Conservation (phyloP, 1,140 invertebrate species). For the Temnothorax nylanderi region DNA sequence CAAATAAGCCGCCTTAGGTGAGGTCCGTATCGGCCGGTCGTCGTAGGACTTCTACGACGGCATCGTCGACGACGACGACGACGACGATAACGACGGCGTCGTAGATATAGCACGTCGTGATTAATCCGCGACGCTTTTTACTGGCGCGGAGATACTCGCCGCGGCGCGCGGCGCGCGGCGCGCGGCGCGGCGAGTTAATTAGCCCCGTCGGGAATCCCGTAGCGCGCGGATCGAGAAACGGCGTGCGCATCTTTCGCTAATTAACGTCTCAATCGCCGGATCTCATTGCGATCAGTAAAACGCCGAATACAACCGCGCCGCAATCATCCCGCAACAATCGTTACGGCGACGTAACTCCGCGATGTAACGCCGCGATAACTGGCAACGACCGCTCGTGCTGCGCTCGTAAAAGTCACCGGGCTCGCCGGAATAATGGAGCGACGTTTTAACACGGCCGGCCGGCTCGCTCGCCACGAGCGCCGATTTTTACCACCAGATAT, state of each 20-base stretch:
- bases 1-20: conserved; percentile 36
- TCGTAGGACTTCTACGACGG: conserved; percentile 27
- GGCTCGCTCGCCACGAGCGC: not conserved
- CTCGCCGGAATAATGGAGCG: conserved; percentile 54
- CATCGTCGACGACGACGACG: not conserved
- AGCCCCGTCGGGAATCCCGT: conserved; percentile 32
- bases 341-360: conserved; percentile 32
- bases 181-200: conserved; percentile 65
- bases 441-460: conserved; percentile 48
- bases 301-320: conserved; percentile 36
- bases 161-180: conserved; percentile 5
- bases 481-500: conserved; percentile 56
- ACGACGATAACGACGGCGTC: not conserved
- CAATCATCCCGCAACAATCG: not conserved
- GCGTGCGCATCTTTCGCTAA: conserved; percentile 64
- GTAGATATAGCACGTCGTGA: conserved; percentile 39
- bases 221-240: conserved; percentile 23
- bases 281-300: conserved; percentile 58
- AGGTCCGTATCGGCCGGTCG: conserved; percentile 31
- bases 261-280: conserved; percentile 73
- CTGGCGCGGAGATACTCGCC: conserved; percentile 9
- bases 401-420: conserved; percentile 50
- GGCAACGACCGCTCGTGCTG: not conserved
- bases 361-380: conserved; percentile 56
- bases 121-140: conserved; percentile 66